Evolutionary conservation across 2,888 invertebrate genomes (phyloP).

Genomic region (Frankliniella intonsa): DNA sequence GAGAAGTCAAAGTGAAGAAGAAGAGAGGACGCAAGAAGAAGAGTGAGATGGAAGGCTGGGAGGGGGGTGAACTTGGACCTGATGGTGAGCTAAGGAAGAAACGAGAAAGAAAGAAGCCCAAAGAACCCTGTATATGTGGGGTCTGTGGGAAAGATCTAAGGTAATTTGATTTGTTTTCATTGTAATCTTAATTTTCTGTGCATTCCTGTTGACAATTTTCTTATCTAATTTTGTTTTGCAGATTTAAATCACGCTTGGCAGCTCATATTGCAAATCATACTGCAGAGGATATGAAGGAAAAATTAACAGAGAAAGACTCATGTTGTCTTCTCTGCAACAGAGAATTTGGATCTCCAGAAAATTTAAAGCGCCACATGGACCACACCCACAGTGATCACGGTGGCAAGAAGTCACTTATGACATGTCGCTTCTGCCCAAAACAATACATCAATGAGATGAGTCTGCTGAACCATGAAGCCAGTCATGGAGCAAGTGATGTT

Average conservation of each 20-base stretch:
- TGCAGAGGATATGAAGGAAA: conserved; percentile 7
- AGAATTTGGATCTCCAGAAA: conserved; percentile 48
- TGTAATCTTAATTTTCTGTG: not conserved
- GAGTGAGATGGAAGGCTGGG: not conserved
- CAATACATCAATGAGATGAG: conserved; percentile 10
- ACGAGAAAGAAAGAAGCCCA: conserved; percentile 12
- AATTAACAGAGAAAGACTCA: conserved; percentile 4
- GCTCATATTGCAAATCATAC: conserved; percentile 20
- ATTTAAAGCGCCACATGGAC: conserved; percentile 47
- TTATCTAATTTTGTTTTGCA: not conserved
- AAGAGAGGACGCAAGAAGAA: conserved; percentile 18
- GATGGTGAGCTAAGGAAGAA: conserved; percentile 2
- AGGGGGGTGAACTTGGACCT: not conserved
- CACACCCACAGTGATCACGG: conserved; percentile 33
- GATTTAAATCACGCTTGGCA: conserved; percentile 1
- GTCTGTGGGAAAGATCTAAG: not conserved
- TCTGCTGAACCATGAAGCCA: not conserved
- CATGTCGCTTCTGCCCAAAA: not conserved
- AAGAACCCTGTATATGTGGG: conserved; percentile 13
- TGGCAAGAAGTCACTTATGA: conserved; percentile 16
- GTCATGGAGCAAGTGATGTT: conserved; percentile 17
- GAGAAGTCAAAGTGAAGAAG: not conserved
- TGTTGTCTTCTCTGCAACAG: conserved; percentile 44
- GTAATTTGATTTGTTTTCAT: not conserved
- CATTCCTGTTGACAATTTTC: not conserved